A percentile compares a stretch with the other conserved stretches of the same genome.
These are phyloP conservation scores for Hydropotes inermis DNA, from an alignment of 2,113 vertebrate genomes.

Conservation along the genomic window DNA sequence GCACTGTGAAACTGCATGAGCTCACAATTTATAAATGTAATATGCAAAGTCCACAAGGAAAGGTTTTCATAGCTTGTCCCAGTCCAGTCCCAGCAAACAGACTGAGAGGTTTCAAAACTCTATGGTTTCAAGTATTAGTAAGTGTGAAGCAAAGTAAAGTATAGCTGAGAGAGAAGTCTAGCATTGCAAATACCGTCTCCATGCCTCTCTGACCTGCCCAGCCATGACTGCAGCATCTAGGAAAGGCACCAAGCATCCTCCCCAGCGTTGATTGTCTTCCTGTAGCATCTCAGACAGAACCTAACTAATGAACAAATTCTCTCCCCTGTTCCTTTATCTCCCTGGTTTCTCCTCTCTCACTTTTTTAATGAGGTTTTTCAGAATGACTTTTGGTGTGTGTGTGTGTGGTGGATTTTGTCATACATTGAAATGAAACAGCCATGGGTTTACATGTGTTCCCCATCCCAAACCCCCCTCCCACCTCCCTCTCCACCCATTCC, in stretches of 20 bases:
- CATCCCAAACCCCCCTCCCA: too few species aligned
- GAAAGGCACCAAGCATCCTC: background rate
- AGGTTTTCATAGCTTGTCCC: background rate
- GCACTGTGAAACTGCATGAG: background rate
- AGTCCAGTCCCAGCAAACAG: background rate
- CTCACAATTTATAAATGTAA: background rate
- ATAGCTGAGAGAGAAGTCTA: background rate
- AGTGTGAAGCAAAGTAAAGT: background rate
- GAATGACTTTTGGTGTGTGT: too few species aligned
- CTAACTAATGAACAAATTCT: background rate
- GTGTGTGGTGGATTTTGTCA: too few species aligned
- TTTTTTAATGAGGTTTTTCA: background rate
- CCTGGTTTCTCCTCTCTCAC: background rate
- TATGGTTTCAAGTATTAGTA: background rate
- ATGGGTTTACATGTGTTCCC: too few species aligned
- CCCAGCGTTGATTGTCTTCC: background rate
- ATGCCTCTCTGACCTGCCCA: accelerated
- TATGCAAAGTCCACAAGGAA: background rate
- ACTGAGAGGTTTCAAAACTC: background rate
- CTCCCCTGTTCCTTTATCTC: background rate
- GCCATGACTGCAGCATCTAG: accelerated
- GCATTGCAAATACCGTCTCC: background rate
- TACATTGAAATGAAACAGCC: too few species aligned
- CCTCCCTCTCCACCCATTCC: too few species aligned
- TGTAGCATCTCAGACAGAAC: background rate